phyloP scores from a whole-genome alignment of 2,113 vertebrate genomes.

The Albula glossodonta region DNA sequence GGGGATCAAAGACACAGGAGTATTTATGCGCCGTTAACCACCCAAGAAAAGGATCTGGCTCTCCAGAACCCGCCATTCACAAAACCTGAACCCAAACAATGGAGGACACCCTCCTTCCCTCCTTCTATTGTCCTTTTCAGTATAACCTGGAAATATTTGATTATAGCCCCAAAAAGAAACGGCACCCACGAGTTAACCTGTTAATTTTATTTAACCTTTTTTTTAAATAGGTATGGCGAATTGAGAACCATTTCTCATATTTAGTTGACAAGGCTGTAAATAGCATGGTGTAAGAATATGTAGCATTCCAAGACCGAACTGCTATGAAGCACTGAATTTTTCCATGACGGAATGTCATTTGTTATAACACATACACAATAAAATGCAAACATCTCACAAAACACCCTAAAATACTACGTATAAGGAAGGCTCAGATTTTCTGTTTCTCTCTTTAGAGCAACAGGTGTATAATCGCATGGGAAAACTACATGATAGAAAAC shows the following conservation, averaged over 20 bases:
- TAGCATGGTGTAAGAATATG: too few relatives aligned
- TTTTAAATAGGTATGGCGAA: not conserved
- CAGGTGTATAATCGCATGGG: not conserved
- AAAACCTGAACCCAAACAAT: not conserved
- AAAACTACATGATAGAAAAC: not conserved
- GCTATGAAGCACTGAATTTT: not conserved
- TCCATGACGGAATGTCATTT: not conserved
- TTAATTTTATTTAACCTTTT: not conserved
- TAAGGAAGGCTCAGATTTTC: not conserved
- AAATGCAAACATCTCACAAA: not conserved
- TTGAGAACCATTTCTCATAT: too few relatives aligned
- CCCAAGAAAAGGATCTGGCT: not conserved
- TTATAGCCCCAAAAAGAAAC: not conserved
- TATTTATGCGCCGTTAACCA: not conserved
- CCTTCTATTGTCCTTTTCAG: not conserved
- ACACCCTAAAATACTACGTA: not conserved
- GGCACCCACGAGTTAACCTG: not conserved
- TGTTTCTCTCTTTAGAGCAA: not conserved
- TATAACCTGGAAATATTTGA: not conserved
- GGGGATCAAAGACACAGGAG: not conserved
- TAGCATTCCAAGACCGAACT: too few relatives aligned
- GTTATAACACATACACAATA: not conserved
- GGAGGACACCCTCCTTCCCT: not conserved
- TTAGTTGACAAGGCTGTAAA: too few relatives aligned
- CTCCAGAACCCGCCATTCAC: conserved; percentile 1